Evolutionary conservation across 2,888 invertebrate species (phyloP), one percentile per base, ranked within the genome.

Genomic region (Priocnemis perturbator): DNA sequence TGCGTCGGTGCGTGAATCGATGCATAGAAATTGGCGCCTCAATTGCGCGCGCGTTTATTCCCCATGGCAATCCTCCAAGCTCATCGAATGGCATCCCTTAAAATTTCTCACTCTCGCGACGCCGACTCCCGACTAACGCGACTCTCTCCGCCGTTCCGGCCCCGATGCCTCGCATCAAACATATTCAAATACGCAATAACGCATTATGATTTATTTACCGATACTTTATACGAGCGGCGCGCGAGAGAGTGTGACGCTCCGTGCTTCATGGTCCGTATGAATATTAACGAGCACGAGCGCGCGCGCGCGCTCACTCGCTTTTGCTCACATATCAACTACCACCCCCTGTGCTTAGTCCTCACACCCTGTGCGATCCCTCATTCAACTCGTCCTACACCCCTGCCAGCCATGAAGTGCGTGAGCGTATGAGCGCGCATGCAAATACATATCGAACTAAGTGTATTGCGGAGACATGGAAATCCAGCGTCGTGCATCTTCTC

Each of bases 191-290:
- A 81, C 75, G 80, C 85, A 82, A 86, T 83, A 82, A 81, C 76
- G 77, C 71, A 82, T 80, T 81, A 86, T 86, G 83, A 86, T 86
- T 86, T 86, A 86, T 86, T 85, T 84, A 83, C 83, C 81, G 81
- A 86, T 86, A 84, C 83, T 83, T 83, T 83, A 81, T 81, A 81
- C 72, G 57, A 59, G 55, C 19, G 30, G 66, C 53, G 69, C 53
- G 30, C 64, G 67, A 58, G 76, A 73, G 60, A 45, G 74, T 74
- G 74, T 72, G 76, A 63, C 64, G 68, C 73, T 71, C 64, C 78
- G 77, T 79, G 78, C 79, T 79, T 81, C 79, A 78, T 78, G 76
- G 72, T 72, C 74, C 77, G 78, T 85, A 86, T 85, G 86, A 87
- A 87, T 86, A 87, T 88, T 85, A 86, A 86, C 81, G 83, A 76